phyloP scores from a whole-genome alignment of 2,888 invertebrate genomes.

The Himalopsyche kuldschensis region DNA sequence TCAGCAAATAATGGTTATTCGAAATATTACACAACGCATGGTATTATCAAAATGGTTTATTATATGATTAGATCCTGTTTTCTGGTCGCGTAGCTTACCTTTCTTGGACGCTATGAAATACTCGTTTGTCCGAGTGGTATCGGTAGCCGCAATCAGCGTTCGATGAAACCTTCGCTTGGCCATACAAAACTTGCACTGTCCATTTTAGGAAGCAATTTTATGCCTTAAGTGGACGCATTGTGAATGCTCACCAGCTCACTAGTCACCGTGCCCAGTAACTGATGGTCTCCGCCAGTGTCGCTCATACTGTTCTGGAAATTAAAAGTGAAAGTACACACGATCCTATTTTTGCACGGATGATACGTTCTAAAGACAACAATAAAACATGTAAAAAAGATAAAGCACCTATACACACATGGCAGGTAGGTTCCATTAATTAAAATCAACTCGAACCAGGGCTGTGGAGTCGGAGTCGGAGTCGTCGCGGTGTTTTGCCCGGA shows the following conservation, averaged over 20 bases:
- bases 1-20: too few species aligned
- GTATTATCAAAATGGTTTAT: too few species aligned
- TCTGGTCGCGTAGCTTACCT: neutral
- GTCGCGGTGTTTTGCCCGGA: too few species aligned
- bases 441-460: too few species aligned
- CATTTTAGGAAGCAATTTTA: neutral
- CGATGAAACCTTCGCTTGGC: neutral
- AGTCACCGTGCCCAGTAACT: neutral
- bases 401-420: too few species aligned
- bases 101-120: neutral
- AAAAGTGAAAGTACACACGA: neutral
- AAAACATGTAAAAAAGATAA: too few species aligned
- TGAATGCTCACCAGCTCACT: neutral
- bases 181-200: neutral
- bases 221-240: neutral
- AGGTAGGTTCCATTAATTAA: too few species aligned
- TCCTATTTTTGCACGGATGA: too few species aligned
- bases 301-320: neutral
- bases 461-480: too few species aligned
- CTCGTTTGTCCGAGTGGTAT: neutral
- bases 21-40: too few species aligned
- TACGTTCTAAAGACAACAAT: too few species aligned
- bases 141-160: neutral
- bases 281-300: neutral
- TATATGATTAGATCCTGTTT: neutral